A percentile compares a stretch with the other conserved stretches of the same genome.
Conservation (phyloP, 1,140 invertebrate species). For the Dolichoris vasculosae region DNA sequence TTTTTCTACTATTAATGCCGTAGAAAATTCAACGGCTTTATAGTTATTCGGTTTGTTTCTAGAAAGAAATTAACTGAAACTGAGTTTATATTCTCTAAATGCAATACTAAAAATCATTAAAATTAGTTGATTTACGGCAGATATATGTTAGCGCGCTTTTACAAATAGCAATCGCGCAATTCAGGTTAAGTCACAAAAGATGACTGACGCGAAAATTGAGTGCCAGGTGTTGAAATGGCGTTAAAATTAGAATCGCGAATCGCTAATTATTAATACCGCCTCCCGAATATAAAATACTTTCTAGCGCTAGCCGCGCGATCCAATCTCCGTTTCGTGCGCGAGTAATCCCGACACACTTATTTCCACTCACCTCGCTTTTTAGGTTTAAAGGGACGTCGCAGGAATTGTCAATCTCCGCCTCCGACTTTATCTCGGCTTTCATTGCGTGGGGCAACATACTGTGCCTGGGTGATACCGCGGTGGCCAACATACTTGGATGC, state of each 20-base stretch:
- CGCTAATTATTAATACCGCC: constrained; percentile 32
- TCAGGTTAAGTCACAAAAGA: constrained; percentile 48
- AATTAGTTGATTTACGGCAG: constrained; percentile 35
- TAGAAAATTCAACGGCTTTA: neutral
- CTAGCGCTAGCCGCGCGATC: neutral
- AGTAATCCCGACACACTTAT: neutral
- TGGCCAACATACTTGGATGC: constrained; percentile 73
- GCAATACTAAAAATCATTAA: constrained; percentile 11
- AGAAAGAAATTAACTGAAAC: neutral
- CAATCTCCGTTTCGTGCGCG: neutral
- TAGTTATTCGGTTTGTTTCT: neutral
- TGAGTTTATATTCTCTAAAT: constrained; percentile 1
- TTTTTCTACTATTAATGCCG: neutral
- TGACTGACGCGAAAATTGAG: constrained; percentile 45
- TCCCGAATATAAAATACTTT: neutral
- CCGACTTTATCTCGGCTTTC: constrained; percentile 70
- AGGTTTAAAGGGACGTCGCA: constrained; percentile 73
- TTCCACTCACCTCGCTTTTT: constrained; percentile 72
- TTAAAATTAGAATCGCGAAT: constrained; percentile 31
- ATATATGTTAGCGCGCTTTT: constrained; percentile 24
- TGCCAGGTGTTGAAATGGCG: constrained; percentile 29
- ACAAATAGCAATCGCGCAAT: constrained; percentile 34
- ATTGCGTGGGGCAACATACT: constrained; percentile 69
- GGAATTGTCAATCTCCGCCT: constrained; percentile 69
- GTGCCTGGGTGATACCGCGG: constrained; percentile 71